Evolutionary conservation across 2,113 vertebrate genomes (phyloP).

Genomic region (Elachura formosa): DNA sequence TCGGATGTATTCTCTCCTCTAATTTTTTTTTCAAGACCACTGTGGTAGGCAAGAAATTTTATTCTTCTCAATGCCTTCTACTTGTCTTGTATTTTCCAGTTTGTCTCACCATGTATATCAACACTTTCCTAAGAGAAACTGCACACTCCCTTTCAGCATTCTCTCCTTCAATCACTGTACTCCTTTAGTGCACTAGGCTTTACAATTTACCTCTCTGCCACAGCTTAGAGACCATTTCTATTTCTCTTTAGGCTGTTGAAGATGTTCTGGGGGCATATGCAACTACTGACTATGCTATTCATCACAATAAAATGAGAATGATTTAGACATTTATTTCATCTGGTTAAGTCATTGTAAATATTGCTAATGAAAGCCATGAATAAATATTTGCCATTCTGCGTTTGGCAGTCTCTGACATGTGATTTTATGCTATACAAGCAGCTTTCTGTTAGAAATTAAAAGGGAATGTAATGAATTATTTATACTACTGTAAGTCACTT

Average conservation of each 20-base stretch:
- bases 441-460: neutral
- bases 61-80: neutral
- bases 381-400: neutral
- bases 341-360: neutral
- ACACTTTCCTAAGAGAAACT: neutral
- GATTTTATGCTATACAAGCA: neutral
- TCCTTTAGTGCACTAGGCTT: neutral
- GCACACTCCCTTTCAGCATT: neutral
- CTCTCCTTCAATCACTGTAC: neutral
- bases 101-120: neutral
- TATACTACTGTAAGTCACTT: neutral
- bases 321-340: neutral
- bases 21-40: neutral
- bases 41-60: neutral
- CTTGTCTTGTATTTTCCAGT: neutral
- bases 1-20: neutral
- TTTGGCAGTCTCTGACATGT: neutral
- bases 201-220: neutral
- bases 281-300: accelerated
- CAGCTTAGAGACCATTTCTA: neutral
- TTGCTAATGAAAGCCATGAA: neutral
- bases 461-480: neutral
- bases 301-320: neutral
- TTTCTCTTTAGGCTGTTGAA: neutral
- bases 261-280: neutral